phyloP scores from a whole-genome alignment of 2,797 vertebrate species.

The Enteromius treurensis region DNA sequence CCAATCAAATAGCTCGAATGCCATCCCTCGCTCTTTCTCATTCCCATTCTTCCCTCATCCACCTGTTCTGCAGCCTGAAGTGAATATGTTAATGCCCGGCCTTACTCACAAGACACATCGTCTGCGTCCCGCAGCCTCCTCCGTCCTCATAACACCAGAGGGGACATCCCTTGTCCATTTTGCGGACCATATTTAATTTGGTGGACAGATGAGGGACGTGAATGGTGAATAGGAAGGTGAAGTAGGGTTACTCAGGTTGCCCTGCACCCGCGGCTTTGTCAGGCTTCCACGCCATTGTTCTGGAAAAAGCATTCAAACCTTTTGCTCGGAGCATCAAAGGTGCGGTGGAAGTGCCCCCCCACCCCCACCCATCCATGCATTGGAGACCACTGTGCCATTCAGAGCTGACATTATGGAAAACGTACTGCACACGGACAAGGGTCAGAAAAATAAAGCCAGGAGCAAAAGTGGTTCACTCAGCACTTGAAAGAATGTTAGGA shows the following conservation, averaged over 20 bases:
- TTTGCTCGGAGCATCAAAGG: slow-evolving; percentile 67
- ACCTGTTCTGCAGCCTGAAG: slow-evolving; percentile 57
- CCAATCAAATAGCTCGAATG: slow-evolving; percentile 47
- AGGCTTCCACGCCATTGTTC: slow-evolving; percentile 62
- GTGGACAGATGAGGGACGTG: slow-evolving; percentile 58
- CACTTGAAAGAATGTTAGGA: slow-evolving; percentile 57
- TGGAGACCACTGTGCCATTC: slow-evolving; percentile 63
- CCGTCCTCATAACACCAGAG: slow-evolving; percentile 36
- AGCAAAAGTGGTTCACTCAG: slow-evolving; percentile 66
- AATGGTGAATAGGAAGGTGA: slow-evolving; percentile 53
- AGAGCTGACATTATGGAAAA: slow-evolving; percentile 62
- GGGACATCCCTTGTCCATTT: slow-evolving; percentile 61
- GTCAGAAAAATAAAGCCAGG: slow-evolving; percentile 68
- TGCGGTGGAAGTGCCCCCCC: slow-evolving; percentile 34
- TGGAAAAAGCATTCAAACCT: slow-evolving; percentile 62
- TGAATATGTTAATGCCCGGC: slow-evolving; percentile 45
- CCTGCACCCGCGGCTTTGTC: slow-evolving; percentile 65
- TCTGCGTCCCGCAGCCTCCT: slow-evolving; percentile 23
- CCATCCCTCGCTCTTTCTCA: slow-evolving; percentile 21
- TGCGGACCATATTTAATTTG: slow-evolving; percentile 60
- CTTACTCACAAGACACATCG: slow-evolving; percentile 33
- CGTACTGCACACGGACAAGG: slow-evolving; percentile 57
- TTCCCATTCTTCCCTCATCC: slow-evolving; percentile 41
- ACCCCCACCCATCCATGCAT: slow-evolving; percentile 19
- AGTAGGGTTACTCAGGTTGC: slow-evolving; percentile 57